phyloP scores from a whole-genome alignment of 1,140 invertebrate species.

The Gonioctena quinquepunctata region DNA sequence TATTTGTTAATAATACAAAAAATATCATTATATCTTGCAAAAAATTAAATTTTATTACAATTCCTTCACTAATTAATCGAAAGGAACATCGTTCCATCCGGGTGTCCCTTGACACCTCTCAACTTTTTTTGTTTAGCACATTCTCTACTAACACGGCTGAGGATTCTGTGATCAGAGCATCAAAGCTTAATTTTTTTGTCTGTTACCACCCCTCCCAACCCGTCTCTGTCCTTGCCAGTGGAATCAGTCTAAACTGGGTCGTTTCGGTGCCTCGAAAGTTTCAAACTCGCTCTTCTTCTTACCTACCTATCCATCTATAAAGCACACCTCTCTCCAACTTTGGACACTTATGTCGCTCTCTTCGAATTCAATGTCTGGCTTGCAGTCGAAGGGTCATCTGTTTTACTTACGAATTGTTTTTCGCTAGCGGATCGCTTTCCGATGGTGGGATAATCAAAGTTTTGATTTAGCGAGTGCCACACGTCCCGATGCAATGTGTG shows the following conservation, averaged over 20 bases:
- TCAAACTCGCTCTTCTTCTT: neutral
- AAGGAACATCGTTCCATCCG: too few relatives aligned
- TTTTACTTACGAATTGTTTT: neutral
- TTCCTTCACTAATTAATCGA: too few relatives aligned
- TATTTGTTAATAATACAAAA: too few relatives aligned
- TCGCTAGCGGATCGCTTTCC: neutral
- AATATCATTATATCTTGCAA: too few relatives aligned
- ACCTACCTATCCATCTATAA: constrained; percentile 7
- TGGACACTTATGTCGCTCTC: neutral
- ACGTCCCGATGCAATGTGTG: neutral
- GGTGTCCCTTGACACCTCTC: too few relatives aligned
- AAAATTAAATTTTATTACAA: too few relatives aligned
- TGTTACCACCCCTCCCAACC: too few relatives aligned
- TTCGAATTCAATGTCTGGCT: neutral
- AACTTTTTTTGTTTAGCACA: too few relatives aligned
- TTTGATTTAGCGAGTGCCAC: neutral
- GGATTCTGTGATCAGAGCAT: too few relatives aligned
- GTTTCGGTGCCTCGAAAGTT: constrained; percentile 4
- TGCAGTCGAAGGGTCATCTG: neutral
- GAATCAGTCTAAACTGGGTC: constrained; percentile 7
- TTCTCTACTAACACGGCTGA: too few relatives aligned
- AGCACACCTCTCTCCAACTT: constrained; percentile 2
- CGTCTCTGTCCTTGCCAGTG: too few relatives aligned
- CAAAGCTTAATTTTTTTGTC: too few relatives aligned
- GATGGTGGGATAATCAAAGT: neutral